Base-by-base conservation (phyloP, 1,140 invertebrate species). In the Pinna nobilis region DNA sequence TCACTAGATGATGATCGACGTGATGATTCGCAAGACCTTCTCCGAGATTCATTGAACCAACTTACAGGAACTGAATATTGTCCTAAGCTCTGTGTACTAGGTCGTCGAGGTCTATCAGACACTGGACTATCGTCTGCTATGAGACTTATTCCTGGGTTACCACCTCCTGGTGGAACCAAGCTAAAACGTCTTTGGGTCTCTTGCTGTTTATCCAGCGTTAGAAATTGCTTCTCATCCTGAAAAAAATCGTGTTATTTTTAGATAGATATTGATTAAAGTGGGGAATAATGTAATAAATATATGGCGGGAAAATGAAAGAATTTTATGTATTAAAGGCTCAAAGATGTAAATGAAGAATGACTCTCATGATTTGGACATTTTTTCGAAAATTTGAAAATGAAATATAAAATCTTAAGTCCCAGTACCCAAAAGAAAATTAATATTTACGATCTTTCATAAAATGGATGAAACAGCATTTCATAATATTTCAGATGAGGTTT, bases 61-160 rank as follows among this genome's bases (percentile, higher is more conserved):
- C 85, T 86, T 85, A 86, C 83, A 66, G 82, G 82, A 57, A 80
- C 64, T 47, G 59, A 76, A 63, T 84, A 85, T 6, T 82, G 81
- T 50, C 85, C 85, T 30, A 87, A 77, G 70, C 84, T 87, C 74
- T 86, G 83, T 32, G 83, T 82, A 65, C 84, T 86, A 49, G 84
- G 80, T 32, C 85, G 72, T 47, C 84, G 76, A 7, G 82, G 75
- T 39, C 82, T 74, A 67, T 84, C 84, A 23, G 79, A 77, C 39
- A 80, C 79, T 15, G 71, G 70, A 23, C 73, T 68, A 41, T 87
- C 85, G 20, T 87, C 85, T 30, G 80, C 74, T 35, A 81, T 83
- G 55, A 87, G 76, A 53, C 79, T 85, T 51, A 87, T 87, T 30
- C 78, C 77, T 11, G 83, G 85, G 4, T 75, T 74, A 9, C 70